These are phyloP conservation scores for Eira barbara DNA, from an alignment of 2,113 vertebrate genomes.

Conservation along the genomic window DNA sequence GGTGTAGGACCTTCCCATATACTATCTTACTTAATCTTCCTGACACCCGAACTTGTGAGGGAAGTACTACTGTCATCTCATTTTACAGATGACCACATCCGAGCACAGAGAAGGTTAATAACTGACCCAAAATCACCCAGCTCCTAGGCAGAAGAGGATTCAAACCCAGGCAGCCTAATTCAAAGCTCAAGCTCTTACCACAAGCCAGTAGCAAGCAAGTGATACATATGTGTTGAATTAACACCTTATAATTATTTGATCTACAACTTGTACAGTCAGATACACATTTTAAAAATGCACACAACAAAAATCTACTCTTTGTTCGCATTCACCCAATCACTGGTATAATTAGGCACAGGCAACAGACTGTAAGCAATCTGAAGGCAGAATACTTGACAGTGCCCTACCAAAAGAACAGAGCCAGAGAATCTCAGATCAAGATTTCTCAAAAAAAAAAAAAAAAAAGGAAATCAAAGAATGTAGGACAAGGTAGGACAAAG, in stretches of 20 bases:
- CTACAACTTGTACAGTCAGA: not conserved
- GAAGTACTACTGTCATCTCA: not conserved
- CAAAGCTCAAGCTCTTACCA: not conserved
- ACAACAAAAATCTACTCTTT: not conserved
- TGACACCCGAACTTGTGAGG: not conserved
- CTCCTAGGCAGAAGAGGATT: not conserved
- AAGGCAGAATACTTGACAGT: not conserved
- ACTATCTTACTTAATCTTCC: not conserved
- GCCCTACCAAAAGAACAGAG: not conserved
- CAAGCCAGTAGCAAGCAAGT: not conserved
- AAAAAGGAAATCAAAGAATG: not conserved
- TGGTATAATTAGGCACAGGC: not conserved
- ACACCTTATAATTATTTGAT: not conserved
- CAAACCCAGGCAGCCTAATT: not conserved
- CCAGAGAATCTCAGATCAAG: constrained; percentile 4
- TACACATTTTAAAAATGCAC: not conserved
- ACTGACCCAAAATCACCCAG: not conserved
- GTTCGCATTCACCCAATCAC: not conserved
- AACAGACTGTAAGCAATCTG: constrained; percentile 4
- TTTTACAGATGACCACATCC: not conserved
- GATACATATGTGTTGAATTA: not conserved
- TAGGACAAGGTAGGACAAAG: constrained; percentile 31
- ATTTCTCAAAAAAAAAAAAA: not conserved
- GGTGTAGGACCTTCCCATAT: not conserved
- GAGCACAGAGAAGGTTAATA: not conserved